A percentile compares a stretch with the other conserved stretches of the same genome.
phyloP scores from a whole-genome alignment of 2,888 invertebrate genomes.

The Lithophane socia region DNA sequence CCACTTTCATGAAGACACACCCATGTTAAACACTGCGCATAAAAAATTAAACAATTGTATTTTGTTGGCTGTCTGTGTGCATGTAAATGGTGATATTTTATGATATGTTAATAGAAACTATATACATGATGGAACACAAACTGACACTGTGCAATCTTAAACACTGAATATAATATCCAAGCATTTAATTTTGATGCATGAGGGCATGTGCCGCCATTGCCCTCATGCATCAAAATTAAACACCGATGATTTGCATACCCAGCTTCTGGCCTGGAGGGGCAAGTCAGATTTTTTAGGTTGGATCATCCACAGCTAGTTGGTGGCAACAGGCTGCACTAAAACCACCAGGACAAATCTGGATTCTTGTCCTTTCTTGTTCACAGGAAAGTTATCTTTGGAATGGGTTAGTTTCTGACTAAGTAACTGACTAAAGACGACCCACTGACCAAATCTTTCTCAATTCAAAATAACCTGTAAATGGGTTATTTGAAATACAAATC shows the following conservation, averaged over 20 bases:
- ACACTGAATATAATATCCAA: not conserved
- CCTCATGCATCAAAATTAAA: too few species aligned
- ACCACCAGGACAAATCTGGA: too few species aligned
- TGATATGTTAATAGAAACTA: slow-evolving; percentile 6
- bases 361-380: too few species aligned
- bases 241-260: too few species aligned
- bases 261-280: too few species aligned
- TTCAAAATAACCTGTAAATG: too few species aligned
- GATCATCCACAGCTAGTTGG: too few species aligned
- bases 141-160: not conserved
- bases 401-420: not conserved
- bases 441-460: too few species aligned
- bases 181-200: not conserved
- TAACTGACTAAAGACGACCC: too few species aligned
- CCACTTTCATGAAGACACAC: slow-evolving; percentile 55
- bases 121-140: not conserved
- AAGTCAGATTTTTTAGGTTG: too few species aligned
- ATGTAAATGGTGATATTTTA: slow-evolving; percentile 44
- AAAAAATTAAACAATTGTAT: slow-evolving; percentile 67
- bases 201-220: too few species aligned
- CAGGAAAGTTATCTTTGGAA: not conserved
- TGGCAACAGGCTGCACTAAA: too few species aligned
- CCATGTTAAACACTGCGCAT: slow-evolving; percentile 72
- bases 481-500: not conserved
- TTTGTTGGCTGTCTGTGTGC: slow-evolving; percentile 55